Evolutionary conservation across 2,888 invertebrate genomes (phyloP), one percentile per base, ranked within the genome.

Genomic region (Pheosia tremula): DNA sequence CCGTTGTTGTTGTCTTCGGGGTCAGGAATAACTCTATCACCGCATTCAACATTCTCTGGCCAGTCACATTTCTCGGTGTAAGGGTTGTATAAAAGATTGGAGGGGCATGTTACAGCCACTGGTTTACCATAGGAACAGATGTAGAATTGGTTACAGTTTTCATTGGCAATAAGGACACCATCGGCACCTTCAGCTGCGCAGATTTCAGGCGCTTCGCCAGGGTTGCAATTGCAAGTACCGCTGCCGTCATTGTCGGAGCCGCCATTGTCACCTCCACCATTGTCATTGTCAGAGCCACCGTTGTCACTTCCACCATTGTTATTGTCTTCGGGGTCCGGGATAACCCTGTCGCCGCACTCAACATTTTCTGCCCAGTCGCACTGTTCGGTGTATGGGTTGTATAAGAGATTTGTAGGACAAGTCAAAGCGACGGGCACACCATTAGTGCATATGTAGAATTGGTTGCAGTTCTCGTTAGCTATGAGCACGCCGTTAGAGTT

Each of bases 391-490:
- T 64, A 50, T 5, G 78, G 75, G 43, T 80, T 77, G 57, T 69
- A 81, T 0, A 77, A 39, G 1, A 80, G 66, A 9, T 60, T 66
- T 13, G 36, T 57, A 3, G 63, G 66, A 37, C 83, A 83, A 0
- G 5, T 41, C 10, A 70, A 9, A 0, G 71, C 63, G 5, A 79
- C 72, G 0, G 78, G 77, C 3, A 24, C 24, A 9, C 80, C 78
- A n/a, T 73, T 7, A 1, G 37, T 47, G 37, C 83, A 83, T 57
- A 67, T 74, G 47, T 83, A 85, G 57, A 80, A 83, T 52, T 82
- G 67, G 60, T 82, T 79, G 62, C 84, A 85, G 58, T 80, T 72
- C 69, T 82, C 80, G n/a, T 84, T 78, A 4, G 85, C 84, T 0
- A 84, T 61, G 0, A 85, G 63, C 13, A 71, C 61, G 5, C 82